These are phyloP conservation scores for Chlorodrepanis virens DNA, from an alignment of 2,113 vertebrate genomes.

Conservation along the genomic window DNA sequence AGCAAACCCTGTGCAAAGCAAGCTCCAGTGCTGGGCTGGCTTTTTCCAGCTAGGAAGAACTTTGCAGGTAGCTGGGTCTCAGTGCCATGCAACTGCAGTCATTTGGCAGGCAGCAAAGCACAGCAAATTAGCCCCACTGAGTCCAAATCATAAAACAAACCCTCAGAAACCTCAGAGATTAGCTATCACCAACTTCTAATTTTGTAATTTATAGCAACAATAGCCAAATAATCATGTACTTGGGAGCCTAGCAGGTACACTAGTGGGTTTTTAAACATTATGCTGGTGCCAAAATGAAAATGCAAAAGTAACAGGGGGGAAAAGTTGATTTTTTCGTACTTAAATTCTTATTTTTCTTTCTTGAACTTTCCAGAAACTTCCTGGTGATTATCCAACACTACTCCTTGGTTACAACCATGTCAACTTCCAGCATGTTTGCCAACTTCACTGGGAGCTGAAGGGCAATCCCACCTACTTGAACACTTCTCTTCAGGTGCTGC, in stretches of 20 bases:
- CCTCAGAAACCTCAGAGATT: neutral
- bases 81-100: neutral
- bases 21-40: neutral
- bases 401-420: neutral
- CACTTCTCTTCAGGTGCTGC: neutral
- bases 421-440: neutral
- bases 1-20: neutral
- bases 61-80: neutral
- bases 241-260: neutral
- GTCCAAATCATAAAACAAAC: neutral
- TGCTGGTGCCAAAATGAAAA: neutral
- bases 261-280: neutral
- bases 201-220: neutral
- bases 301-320: neutral
- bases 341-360: neutral
- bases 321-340: rapidly evolving
- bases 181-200: neutral
- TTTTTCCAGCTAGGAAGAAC: neutral
- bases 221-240: neutral
- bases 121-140: neutral
- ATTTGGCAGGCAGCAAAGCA: neutral
- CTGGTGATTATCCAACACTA: neutral
- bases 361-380: neutral
- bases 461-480: neutral
- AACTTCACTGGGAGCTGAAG: neutral